Percentiles rank a stretch among this genome's conserved stretches.
Evolutionary conservation across 2,797 vertebrate genomes (phyloP).

Genomic region (Pangasius sanitwongsei): DNA sequence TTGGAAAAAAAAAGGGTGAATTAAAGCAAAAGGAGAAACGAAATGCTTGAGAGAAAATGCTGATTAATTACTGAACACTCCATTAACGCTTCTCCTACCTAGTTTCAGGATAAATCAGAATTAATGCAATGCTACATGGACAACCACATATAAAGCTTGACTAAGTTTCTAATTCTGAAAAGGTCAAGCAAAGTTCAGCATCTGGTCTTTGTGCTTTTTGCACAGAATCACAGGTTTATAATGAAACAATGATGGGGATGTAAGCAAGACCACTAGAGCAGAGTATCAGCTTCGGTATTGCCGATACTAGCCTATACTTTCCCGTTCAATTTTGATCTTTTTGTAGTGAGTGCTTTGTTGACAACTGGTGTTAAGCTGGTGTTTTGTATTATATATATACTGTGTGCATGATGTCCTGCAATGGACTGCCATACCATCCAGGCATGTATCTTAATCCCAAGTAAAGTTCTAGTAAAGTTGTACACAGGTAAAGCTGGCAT

Average conservation of each 20-base stretch:
- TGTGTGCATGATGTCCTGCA: too few relatives aligned
- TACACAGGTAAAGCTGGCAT: too few relatives aligned
- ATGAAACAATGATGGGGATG: neutral
- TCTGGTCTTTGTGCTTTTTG: slow-evolving; percentile 11
- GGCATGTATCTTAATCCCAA: too few relatives aligned
- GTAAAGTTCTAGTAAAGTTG: too few relatives aligned
- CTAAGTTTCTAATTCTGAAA: slow-evolving; percentile 13
- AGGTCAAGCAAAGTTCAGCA: slow-evolving; percentile 12
- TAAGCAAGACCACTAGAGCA: neutral
- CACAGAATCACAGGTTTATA: neutral
- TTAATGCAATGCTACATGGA: neutral
- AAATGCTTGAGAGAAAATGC: slow-evolving; percentile 10
- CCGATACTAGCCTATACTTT: neutral
- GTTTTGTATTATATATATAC: neutral
- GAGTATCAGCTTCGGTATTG: neutral
- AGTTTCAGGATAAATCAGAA: slow-evolving; percentile 7
- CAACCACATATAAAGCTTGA: slow-evolving; percentile 9
- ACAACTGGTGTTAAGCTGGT: neutral
- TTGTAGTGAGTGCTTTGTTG: neutral
- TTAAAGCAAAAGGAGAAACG: slow-evolving; percentile 17
- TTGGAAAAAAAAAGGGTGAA: neutral
- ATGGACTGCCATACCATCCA: too few relatives aligned
- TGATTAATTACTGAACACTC: slow-evolving; percentile 14
- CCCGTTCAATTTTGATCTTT: neutral
- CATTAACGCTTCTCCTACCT: slow-evolving; percentile 13